Conservation (phyloP, 1,140 invertebrate genomes). For the Hylyphantes graminicola region DNA sequence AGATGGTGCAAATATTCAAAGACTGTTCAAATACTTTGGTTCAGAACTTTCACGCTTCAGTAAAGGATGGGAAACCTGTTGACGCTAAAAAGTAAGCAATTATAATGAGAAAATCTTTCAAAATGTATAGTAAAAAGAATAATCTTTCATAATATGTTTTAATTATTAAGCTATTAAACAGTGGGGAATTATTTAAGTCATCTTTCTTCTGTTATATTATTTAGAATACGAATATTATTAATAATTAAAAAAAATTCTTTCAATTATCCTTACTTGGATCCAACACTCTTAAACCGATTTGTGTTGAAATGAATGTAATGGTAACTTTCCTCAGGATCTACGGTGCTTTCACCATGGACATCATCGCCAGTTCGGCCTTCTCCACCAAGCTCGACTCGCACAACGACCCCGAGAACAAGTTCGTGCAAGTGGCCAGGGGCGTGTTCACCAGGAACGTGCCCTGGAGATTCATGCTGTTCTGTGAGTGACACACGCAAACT, state of each 20-base stretch:
- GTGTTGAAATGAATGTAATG: too few species aligned
- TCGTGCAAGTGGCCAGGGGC: neutral
- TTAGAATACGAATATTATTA: too few species aligned
- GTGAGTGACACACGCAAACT: neutral
- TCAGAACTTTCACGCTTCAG: neutral
- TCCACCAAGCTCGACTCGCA: conserved; percentile 52
- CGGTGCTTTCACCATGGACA: conserved; percentile 68
- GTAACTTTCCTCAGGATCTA: conserved; percentile 36
- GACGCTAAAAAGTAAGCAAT: neutral
- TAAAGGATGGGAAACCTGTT: neutral
- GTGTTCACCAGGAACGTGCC: neutral
- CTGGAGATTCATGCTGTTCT: conserved; percentile 5
- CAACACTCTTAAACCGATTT: too few species aligned
- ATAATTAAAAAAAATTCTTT: too few species aligned
- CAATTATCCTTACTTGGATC: too few species aligned
- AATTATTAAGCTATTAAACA: too few species aligned
- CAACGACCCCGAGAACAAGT: conserved; percentile 62
- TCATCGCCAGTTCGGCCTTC: conserved; percentile 58
- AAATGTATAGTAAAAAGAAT: too few species aligned
- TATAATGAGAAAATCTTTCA: too few species aligned
- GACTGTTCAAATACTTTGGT: conserved; percentile 3
- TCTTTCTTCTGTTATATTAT: too few species aligned
- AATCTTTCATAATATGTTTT: neutral
- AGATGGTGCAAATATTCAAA: neutral
- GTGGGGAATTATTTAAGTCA: too few species aligned